These are phyloP conservation scores for Corvus moneduloides DNA, from an alignment of 2,113 vertebrate genomes.

Conservation along the genomic window DNA sequence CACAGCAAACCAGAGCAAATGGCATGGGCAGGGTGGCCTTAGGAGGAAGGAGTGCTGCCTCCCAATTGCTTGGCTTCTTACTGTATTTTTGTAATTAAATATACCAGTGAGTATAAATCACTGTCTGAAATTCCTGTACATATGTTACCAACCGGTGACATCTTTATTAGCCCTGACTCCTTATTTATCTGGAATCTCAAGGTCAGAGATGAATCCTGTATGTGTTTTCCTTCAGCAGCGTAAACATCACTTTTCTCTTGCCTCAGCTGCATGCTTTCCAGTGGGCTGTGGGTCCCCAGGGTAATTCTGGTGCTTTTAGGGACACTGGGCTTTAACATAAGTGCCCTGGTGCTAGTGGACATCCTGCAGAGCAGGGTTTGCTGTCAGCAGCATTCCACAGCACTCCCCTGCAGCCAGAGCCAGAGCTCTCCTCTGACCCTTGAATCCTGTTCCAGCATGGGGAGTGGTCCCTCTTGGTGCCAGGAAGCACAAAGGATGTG, in stretches of 20 bases:
- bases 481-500: not conserved
- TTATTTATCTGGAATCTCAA: not conserved
- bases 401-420: not conserved
- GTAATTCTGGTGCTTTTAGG: not conserved
- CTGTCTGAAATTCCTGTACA: not conserved
- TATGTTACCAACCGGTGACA: not conserved
- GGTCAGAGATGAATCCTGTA: not conserved
- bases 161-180: not conserved
- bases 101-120: not conserved
- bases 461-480: rapidly evolving
- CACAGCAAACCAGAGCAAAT: not conserved
- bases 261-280: not conserved
- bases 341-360: not conserved
- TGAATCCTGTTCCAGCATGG: not conserved
- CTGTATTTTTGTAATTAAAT: not conserved
- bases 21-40: rapidly evolving
- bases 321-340: not conserved
- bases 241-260: not conserved
- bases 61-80: not conserved
- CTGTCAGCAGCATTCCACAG: not conserved
- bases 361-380: not conserved
- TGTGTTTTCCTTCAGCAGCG: not conserved
- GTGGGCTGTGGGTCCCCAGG: not conserved
- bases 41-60: not conserved
- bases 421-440: not conserved